Evolutionary conservation across 2,888 invertebrate species (phyloP), one percentile per base, ranked within the genome.

Genomic region (Ethmia dodecea): DNA sequence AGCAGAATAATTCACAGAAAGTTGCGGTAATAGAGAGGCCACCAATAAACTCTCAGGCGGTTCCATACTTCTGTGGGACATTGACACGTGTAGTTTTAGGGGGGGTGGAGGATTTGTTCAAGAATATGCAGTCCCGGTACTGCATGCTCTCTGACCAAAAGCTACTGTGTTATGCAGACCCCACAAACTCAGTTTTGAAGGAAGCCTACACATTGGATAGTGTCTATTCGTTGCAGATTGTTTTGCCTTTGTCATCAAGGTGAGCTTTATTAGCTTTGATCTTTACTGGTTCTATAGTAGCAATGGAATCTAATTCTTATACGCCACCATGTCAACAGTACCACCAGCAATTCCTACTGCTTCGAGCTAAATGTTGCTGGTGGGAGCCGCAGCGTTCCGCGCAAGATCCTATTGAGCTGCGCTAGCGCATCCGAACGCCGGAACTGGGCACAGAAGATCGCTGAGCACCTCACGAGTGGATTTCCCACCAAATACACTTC

Each of bases 371-470:
- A 79, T 45, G 72, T 87, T n/a, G 73, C 86, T 3, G 63, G 59
- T 5, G 56, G 64, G 13, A 31, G 55, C 8, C 86, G 83, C 42
- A 74, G 62, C 33, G 48, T 64, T 0, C 76, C 88, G 11, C 81
- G 90, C 47, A 75, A 89, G 41, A 69, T 89, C 10, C 69, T 89
- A 8, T 89, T 89, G 51, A 89, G 89, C 27, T 87, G 88, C 43
- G 61, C 73, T 25, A 89, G 87, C 45, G 79, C 86, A 4, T 71
- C 86, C 0, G 90, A 90, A 44, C 72, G 89, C 13, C 68, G 89
- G 11, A 79, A 74, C 48, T 95, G 95, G 95, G 92, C 94, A 72
- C 94, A 94, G 62, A 92, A 92, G 60, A 86, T 95, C 13, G 87
- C 93, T 1, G 93, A 94, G 64, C 90, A 91, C 50, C 71, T 94